phyloP scores from a whole-genome alignment of 2,797 vertebrate genomes.

The Pipistrellus pipistrellus region DNA sequence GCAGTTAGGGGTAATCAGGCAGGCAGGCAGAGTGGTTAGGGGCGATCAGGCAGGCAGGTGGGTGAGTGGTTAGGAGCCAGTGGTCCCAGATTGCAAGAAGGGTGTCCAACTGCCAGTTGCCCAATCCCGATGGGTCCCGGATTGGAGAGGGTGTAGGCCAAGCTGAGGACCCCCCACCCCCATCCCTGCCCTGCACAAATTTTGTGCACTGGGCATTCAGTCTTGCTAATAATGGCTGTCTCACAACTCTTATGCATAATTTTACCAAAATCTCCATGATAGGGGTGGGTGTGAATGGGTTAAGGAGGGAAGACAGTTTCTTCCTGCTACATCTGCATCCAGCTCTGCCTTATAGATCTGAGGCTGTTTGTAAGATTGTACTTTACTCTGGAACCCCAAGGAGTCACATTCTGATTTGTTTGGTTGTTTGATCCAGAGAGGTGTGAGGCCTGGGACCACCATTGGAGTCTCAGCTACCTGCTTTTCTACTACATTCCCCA shows the following conservation, averaged over 20 bases:
- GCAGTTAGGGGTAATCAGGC: no score
- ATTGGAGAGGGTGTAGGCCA: no score
- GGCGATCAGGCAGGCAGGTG: no score
- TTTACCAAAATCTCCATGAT: not conserved
- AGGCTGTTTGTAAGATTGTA: not conserved
- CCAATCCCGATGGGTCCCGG: no score
- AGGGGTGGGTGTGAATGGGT: not conserved
- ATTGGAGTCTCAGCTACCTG: not conserved
- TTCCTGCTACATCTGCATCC: not conserved
- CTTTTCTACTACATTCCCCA: not conserved
- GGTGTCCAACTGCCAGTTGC: no score
- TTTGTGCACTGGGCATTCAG: no score
- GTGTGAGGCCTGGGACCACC: not conserved
- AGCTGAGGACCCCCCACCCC: no score
- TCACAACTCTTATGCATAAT: not conserved
- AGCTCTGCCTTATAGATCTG: not conserved
- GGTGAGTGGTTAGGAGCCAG: no score
- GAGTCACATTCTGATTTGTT: not conserved
- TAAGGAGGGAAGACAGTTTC: not conserved
- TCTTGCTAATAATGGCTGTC: not conserved
- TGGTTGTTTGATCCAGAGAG: not conserved
- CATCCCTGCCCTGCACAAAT: no score
- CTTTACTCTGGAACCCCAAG: not conserved
- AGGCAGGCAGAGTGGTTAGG: no score
- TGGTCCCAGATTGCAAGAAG: no score